These are phyloP conservation scores for Stenodema calcarata DNA, from an alignment of 2,888 invertebrate species.

Conservation along the genomic window DNA sequence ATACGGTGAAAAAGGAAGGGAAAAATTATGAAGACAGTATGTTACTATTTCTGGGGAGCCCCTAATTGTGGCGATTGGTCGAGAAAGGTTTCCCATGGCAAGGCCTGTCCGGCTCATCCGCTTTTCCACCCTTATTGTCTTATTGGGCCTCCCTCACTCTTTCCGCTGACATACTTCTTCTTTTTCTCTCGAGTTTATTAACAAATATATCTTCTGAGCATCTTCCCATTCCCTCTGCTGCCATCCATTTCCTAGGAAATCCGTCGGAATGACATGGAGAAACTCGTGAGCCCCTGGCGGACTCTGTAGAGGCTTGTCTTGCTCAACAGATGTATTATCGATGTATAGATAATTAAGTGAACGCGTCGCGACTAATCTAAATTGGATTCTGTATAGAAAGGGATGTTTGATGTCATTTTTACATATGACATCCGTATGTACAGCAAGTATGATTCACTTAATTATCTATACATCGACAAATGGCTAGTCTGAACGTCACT, in stretches of 20 bases:
- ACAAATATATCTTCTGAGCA: conserved; percentile 31
- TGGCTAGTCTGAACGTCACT: too few species aligned
- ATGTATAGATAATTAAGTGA: too few species aligned
- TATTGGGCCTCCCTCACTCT: conserved; percentile 8
- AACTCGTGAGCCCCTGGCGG: too few species aligned
- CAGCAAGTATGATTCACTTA: too few species aligned
- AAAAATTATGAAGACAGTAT: conserved; percentile 37
- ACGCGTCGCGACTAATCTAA: too few species aligned
- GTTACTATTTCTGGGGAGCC: conserved; percentile 3
- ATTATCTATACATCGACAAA: too few species aligned
- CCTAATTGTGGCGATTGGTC: conserved; percentile 38
- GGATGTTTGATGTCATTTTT: too few species aligned
- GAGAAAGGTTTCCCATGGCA: conserved; percentile 24
- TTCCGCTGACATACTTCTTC: conserved; percentile 20
- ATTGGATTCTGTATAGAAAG: too few species aligned
- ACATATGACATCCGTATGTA: too few species aligned
- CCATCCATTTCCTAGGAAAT: background rate
- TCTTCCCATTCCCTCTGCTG: background rate
- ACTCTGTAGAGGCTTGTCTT: too few species aligned
- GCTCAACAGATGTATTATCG: too few species aligned
- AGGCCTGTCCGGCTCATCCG: conserved; percentile 39
- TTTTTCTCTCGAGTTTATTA: conserved; percentile 3
- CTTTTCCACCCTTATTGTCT: conserved; percentile 29
- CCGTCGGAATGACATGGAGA: background rate
- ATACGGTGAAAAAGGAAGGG: background rate